phyloP scores from a whole-genome alignment of 1,140 invertebrate species.

The Hestina assimilis region DNA sequence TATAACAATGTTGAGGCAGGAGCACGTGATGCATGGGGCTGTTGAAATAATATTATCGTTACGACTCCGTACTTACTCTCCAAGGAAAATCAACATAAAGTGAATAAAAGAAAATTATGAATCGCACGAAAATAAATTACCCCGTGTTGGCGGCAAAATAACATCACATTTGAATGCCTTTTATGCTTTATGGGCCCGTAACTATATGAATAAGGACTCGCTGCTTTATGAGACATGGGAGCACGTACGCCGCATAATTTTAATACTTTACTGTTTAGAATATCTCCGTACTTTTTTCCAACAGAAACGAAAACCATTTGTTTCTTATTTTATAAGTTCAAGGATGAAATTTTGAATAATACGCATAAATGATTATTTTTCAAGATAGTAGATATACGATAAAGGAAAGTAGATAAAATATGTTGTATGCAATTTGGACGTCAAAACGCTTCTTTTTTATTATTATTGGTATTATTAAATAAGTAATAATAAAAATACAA shows the following conservation, averaged over 20 bases:
- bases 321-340: too few species aligned
- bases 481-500: too few species aligned
- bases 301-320: too few species aligned
- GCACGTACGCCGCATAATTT: conserved; percentile 73
- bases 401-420: too few species aligned
- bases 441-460: too few species aligned
- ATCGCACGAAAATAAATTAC: conserved; percentile 77
- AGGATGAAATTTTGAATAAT: too few species aligned
- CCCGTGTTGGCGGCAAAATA: conserved; percentile 76
- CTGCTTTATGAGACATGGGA: conserved; percentile 69
- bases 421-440: too few species aligned
- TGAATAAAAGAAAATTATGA: conserved; percentile 79
- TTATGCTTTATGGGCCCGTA: conserved; percentile 76
- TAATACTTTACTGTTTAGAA: conserved; percentile 34
- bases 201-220: conserved; percentile 75
- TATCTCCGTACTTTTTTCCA: neutral
- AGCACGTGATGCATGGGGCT: conserved; percentile 67
- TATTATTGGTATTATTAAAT: too few species aligned
- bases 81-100: conserved; percentile 78
- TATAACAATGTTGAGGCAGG: conserved; percentile 50
- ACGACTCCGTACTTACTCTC: conserved; percentile 71
- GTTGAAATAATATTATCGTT: conserved; percentile 78
- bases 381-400: too few species aligned
- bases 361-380: too few species aligned
- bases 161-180: conserved; percentile 78